Evolutionary conservation across 2,888 invertebrate species (phyloP).

Genomic region (Trileptium ribeirensis): DNA sequence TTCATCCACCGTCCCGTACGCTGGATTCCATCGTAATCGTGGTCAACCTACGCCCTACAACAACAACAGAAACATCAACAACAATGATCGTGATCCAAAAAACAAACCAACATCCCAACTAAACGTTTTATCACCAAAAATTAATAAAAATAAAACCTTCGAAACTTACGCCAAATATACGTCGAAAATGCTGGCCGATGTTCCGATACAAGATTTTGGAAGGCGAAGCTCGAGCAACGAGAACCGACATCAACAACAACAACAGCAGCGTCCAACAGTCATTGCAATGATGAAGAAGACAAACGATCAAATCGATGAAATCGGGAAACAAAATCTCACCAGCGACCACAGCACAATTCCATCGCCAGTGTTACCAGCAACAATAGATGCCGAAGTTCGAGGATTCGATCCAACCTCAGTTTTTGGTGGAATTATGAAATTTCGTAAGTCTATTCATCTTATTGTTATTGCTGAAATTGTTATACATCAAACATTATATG

Average conservation of each 20-base stretch:
- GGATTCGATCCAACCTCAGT: slow-evolving; percentile 59
- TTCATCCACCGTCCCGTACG: background rate
- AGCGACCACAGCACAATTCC: no score
- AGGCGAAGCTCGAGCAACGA: background rate
- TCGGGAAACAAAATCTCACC: no score
- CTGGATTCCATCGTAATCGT: background rate
- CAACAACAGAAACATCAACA: background rate
- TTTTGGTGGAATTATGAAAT: slow-evolving; percentile 73
- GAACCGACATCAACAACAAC: background rate
- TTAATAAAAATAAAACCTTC: background rate
- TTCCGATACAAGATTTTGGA: background rate
- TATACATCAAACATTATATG: no score
- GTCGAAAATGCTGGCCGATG: background rate
- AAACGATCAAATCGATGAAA: no score
- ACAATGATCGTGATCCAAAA: background rate
- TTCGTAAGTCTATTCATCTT: no score
- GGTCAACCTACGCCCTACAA: background rate
- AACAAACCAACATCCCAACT: background rate
- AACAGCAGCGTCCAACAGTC: no score
- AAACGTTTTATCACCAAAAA: no score
- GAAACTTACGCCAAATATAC: background rate
- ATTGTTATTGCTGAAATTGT: no score
- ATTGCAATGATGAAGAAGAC: no score
- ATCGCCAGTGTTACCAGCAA: background rate
- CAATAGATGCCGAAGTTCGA: background rate